phyloP scores from a whole-genome alignment of 2,113 vertebrate species.

The Psephotus haematonotus region DNA sequence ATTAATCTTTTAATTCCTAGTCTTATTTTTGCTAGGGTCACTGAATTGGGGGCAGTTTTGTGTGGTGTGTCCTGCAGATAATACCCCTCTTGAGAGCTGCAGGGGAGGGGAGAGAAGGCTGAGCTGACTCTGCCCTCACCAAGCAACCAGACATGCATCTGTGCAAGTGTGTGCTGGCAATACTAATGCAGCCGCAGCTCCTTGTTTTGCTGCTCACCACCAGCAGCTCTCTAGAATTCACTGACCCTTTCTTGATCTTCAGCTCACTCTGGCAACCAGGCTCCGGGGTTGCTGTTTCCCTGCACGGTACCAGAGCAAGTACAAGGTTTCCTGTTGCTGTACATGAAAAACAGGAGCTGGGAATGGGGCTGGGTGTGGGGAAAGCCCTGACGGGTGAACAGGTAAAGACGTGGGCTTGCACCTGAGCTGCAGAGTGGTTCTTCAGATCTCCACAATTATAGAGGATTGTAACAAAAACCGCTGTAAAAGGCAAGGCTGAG shows the following conservation, averaged over 20 bases:
- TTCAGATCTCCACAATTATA: rapidly evolving
- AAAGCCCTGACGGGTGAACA: not conserved
- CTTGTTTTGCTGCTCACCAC: not conserved
- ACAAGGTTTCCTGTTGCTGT: not conserved
- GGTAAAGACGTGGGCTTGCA: not conserved
- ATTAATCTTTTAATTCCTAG: not conserved
- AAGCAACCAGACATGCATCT: not conserved
- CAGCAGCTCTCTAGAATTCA: not conserved
- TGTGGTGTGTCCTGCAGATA: not conserved
- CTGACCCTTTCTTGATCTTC: not conserved
- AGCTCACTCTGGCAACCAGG: not conserved
- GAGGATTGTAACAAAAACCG: not conserved
- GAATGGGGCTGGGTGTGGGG: not conserved
- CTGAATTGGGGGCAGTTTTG: not conserved
- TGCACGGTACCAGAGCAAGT: rapidly evolving
- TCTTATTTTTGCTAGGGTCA: not conserved
- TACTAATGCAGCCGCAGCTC: not conserved
- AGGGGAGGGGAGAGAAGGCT: not conserved
- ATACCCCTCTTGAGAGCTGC: not conserved
- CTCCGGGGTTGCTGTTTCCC: rapidly evolving
- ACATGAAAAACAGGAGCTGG: not conserved
- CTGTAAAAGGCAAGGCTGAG: not conserved
- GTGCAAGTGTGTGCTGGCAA: not conserved
- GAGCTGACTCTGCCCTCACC: not conserved
- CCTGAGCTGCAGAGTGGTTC: not conserved